phyloP scores from a whole-genome alignment of 2,888 invertebrate genomes.

The Platycnemis pennipes region DNA sequence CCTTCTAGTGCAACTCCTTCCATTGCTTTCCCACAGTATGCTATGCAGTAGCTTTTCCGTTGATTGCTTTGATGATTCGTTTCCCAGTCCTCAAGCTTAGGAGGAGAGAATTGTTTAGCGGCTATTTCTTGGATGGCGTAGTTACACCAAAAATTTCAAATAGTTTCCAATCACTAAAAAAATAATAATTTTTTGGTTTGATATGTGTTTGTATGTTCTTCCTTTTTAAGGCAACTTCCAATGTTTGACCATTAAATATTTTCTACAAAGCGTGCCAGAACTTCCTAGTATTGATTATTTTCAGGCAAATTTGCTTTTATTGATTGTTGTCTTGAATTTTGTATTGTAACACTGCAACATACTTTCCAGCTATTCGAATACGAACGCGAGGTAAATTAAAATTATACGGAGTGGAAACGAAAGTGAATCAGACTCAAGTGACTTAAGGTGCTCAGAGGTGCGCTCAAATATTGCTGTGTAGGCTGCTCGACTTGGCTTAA shows the following conservation, averaged over 20 bases:
- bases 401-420: neutral
- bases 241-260: no score
- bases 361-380: no score
- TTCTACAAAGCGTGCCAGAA: no score
- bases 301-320: no score
- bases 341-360: neutral
- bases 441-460: neutral
- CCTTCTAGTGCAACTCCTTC: slow-evolving; percentile 21
- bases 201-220: neutral
- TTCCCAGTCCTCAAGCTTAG: neutral
- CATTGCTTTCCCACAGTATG: slow-evolving; percentile 52
- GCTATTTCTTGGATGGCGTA: neutral
- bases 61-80: slow-evolving; percentile 64
- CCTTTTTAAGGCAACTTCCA: no score
- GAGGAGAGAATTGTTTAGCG: slow-evolving; percentile 5
- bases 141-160: slow-evolving; percentile 35
- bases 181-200: neutral
- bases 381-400: neutral
- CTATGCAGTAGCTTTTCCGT: slow-evolving; percentile 44
- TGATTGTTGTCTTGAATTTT: no score
- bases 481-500: neutral
- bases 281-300: no score
- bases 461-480: neutral
- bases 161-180: neutral
- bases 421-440: neutral